Conservation (phyloP, 2,888 invertebrate genomes). For the Sesamia inferens region DNA sequence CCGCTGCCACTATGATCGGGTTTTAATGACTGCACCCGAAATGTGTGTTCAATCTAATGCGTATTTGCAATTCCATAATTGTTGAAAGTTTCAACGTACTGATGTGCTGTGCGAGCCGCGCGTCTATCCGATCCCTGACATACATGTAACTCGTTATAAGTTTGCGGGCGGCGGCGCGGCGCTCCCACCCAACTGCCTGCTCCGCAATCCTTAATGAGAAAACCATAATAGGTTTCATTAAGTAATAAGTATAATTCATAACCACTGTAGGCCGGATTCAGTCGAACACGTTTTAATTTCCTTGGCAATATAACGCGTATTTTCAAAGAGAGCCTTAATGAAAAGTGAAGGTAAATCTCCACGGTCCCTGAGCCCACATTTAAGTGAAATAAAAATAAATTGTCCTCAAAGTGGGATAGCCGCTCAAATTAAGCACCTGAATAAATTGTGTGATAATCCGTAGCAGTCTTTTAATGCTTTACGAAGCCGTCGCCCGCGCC, state of each 20-base stretch:
- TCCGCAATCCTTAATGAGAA: constrained; percentile 64
- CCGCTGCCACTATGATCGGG: constrained; percentile 75
- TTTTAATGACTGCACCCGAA: constrained; percentile 82
- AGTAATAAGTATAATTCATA: constrained; percentile 58
- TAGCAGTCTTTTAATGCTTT: constrained; percentile 88
- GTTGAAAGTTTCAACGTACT: constrained; percentile 77
- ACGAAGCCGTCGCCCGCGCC: constrained; percentile 74
- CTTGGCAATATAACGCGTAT: constrained; percentile 62
- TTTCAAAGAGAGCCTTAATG: constrained; percentile 75
- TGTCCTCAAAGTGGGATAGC: constrained; percentile 85
- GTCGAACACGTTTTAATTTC: constrained; percentile 59
- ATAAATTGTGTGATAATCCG: constrained; percentile 90
- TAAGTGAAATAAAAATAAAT: constrained; percentile 89
- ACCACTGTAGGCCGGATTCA: constrained; percentile 51
- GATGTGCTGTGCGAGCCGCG: constrained; percentile 66
- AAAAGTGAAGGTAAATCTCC: constrained; percentile 84
- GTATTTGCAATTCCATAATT: constrained; percentile 84
- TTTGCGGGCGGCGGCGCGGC: constrained; percentile 70
- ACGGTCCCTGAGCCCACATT: constrained; percentile 77
- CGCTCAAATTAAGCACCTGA: constrained; percentile 90
- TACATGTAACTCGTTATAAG: constrained; percentile 82
- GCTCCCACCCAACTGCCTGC: constrained; percentile 60
- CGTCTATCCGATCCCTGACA: constrained; percentile 64
- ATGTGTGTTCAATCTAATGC: constrained; percentile 85
- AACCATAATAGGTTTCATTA: constrained; percentile 66